phyloP scores from a whole-genome alignment of 2,797 vertebrate species.

The Rhodeus uyekii region DNA sequence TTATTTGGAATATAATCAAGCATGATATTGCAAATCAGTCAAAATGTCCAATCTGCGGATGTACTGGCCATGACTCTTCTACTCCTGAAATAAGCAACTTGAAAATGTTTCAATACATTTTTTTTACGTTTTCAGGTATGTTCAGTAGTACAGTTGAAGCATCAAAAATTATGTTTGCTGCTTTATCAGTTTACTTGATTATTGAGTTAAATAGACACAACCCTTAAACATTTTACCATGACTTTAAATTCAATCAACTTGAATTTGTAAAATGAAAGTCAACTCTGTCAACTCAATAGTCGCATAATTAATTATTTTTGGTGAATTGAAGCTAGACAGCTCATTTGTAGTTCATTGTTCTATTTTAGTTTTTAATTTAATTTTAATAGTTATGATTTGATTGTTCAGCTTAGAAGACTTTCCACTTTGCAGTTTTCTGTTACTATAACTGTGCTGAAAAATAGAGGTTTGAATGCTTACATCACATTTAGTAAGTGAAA shows the following conservation, averaged over 20 bases:
- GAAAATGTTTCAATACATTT: neutral
- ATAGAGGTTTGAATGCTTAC: neutral
- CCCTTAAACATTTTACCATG: neutral
- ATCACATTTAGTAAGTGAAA: neutral
- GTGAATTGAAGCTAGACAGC: neutral
- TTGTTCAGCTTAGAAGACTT: too few relatives aligned
- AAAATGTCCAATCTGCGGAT: neutral
- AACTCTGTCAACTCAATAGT: too few relatives aligned
- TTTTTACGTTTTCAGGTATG: too few relatives aligned
- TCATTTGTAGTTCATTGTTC: neutral
- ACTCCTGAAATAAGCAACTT: neutral
- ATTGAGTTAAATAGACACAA: neutral
- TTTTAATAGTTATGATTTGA: too few relatives aligned
- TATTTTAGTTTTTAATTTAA: too few relatives aligned
- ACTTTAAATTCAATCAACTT: neutral
- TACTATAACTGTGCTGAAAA: neutral
- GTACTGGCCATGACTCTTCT: neutral
- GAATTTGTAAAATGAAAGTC: neutral
- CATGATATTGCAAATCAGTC: neutral
- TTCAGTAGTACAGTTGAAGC: too few relatives aligned
- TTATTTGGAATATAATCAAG: constrained; percentile 6
- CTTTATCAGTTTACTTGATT: neutral
- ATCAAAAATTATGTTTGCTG: too few relatives aligned
- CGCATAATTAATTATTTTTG: neutral
- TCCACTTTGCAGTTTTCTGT: neutral